Evolutionary conservation across 2,113 vertebrate species (phyloP).

Genomic region (Condylura cristata): DNA sequence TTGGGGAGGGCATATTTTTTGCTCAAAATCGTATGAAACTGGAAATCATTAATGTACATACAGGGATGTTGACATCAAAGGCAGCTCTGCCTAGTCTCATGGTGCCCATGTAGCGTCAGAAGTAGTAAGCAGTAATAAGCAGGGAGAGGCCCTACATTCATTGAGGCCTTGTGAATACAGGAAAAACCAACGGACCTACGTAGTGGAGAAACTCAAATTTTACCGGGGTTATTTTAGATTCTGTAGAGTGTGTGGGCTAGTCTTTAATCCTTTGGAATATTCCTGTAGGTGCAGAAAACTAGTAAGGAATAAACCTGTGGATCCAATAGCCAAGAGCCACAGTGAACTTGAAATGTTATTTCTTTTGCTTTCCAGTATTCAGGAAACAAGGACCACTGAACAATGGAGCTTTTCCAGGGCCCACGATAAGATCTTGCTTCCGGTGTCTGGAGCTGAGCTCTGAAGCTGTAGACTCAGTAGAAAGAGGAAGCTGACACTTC

Average conservation of each 20-base stretch:
- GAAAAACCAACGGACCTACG: not conserved
- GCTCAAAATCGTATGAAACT: not conserved
- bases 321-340: not conserved
- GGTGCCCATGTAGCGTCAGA: not conserved
- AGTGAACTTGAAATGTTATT: not conserved
- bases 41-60: not conserved
- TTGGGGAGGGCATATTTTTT: not conserved
- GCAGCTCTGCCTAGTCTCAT: not conserved
- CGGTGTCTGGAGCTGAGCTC: not conserved
- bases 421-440: constrained; percentile 56
- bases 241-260: not conserved
- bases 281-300: not conserved
- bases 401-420: constrained; percentile 37
- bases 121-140: not conserved
- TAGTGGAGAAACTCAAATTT: not conserved
- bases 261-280: not conserved
- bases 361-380: not conserved
- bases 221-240: not conserved
- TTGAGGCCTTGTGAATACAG: not conserved
- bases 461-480: constrained; percentile 61
- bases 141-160: no score
- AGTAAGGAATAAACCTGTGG: not conserved
- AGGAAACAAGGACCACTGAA: constrained; percentile 39
- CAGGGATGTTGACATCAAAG: not conserved
- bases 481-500: constrained; percentile 68